These are phyloP conservation scores for Zenarchopterus dispar DNA, from an alignment of 2,797 vertebrate genomes.

Conservation along the genomic window DNA sequence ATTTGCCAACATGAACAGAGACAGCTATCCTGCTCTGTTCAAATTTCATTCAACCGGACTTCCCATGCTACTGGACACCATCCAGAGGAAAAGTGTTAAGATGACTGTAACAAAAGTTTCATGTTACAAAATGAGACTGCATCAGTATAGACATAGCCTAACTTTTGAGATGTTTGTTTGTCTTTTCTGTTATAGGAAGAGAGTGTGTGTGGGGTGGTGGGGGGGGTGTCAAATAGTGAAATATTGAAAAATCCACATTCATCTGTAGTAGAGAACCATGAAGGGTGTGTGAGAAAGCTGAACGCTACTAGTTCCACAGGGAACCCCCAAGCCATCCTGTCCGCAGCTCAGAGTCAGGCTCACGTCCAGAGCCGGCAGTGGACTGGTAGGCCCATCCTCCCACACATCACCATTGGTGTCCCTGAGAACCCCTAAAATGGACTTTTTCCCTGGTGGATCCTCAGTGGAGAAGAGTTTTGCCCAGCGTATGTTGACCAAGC, in stretches of 20 bases:
- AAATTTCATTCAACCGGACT: too few relatives aligned
- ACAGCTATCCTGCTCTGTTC: too few relatives aligned
- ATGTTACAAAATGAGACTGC: too few relatives aligned
- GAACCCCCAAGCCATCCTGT: constrained; percentile 46
- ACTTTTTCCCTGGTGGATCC: constrained; percentile 22
- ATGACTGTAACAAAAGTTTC: too few relatives aligned
- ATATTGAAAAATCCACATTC: constrained; percentile 25
- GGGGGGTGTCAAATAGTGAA: constrained; percentile 14
- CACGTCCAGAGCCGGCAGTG: constrained; percentile 57
- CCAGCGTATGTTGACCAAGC: constrained; percentile 63
- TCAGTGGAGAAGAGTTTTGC: constrained; percentile 46
- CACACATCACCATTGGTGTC: constrained; percentile 42
- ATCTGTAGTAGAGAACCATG: constrained; percentile 79
- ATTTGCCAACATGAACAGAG: too few relatives aligned
- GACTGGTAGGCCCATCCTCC: constrained; percentile 31
- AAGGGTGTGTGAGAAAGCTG: constrained; percentile 80
- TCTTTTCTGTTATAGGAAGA: too few relatives aligned
- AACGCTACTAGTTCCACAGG: constrained; percentile 70
- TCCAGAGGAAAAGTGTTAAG: too few relatives aligned
- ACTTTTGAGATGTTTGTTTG: constrained; percentile 8
- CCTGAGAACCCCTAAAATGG: constrained; percentile 42
- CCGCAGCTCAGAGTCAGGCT: constrained; percentile 79
- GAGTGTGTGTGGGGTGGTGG: not conserved
- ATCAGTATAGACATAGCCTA: not conserved
- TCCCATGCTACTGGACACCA: too few relatives aligned